A percentile compares a stretch with the other conserved stretches of the same genome.
Evolutionary conservation across 2,113 vertebrate species (phyloP).

Genomic region (Antigone vipio): DNA sequence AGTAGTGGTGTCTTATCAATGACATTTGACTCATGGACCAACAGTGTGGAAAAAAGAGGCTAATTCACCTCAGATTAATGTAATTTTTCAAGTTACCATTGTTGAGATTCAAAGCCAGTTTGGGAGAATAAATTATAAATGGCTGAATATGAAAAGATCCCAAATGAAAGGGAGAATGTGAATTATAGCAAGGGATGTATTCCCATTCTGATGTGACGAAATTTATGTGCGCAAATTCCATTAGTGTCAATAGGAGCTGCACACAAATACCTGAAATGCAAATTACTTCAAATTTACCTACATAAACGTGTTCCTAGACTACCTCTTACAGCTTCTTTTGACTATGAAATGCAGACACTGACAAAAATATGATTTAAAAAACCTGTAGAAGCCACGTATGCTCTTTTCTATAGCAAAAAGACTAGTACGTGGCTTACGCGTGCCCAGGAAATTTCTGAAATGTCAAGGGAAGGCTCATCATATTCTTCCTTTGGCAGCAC

Average conservation of each 20-base stretch:
- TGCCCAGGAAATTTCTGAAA: neutral
- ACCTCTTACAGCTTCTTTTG: neutral
- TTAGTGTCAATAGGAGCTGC: neutral
- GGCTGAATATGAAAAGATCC: neutral
- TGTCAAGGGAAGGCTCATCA: neutral
- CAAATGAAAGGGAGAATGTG: neutral
- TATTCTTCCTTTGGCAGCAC: neutral
- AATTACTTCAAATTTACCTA: neutral
- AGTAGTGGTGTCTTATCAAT: neutral
- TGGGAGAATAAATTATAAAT: constrained; percentile 11
- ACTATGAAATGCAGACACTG: neutral
- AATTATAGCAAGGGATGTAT: neutral
- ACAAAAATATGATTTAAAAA: neutral
- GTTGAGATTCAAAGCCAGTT: neutral
- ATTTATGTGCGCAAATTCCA: neutral
- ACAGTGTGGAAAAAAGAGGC: neutral
- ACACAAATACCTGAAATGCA: neutral
- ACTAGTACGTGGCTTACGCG: neutral
- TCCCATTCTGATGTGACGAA: neutral
- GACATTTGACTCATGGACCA: neutral
- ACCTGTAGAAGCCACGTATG: neutral
- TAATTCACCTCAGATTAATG: constrained; percentile 7
- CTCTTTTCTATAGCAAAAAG: neutral
- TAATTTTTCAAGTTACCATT: neutral
- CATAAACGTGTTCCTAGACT: neutral